These are phyloP conservation scores for Platanista minor DNA, from an alignment of 2,113 vertebrate genomes.

Conservation along the genomic window DNA sequence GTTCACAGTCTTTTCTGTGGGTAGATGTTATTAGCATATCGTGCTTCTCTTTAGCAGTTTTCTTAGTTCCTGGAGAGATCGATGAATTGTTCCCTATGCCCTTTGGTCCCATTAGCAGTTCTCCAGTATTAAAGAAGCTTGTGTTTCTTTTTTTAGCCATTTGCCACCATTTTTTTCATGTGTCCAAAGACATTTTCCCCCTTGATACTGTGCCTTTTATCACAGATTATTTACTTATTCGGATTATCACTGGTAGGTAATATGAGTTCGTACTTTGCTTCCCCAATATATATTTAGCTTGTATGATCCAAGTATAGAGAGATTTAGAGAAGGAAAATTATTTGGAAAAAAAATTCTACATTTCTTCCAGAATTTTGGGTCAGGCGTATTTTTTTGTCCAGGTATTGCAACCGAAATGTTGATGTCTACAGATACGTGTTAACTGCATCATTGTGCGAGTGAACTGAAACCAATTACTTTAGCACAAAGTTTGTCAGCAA, in stretches of 20 bases:
- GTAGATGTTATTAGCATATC: background rate
- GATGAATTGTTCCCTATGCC: background rate
- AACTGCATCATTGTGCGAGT: background rate
- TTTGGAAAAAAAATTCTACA: background rate
- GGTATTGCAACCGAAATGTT: background rate
- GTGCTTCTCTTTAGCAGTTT: background rate
- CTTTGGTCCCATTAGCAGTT: background rate
- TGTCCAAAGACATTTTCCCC: background rate
- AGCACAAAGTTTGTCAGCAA: background rate
- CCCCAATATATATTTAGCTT: conserved; percentile 15
- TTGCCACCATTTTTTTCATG: background rate
- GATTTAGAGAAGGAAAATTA: background rate
- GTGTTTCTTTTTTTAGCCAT: background rate
- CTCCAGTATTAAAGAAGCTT: background rate
- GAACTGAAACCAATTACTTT: background rate
- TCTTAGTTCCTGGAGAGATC: background rate
- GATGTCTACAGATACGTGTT: background rate
- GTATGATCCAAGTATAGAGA: background rate
- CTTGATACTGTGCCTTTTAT: background rate
- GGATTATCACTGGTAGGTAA: background rate
- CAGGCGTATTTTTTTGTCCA: background rate
- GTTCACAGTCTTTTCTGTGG: background rate
- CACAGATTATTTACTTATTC: background rate
- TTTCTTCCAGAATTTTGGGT: background rate
- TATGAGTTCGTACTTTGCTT: background rate